Percentiles rank a stretch among this genome's conserved stretches.
phyloP scores from a whole-genome alignment of 1,140 invertebrate species.

The Andrena cerasifolii region DNA sequence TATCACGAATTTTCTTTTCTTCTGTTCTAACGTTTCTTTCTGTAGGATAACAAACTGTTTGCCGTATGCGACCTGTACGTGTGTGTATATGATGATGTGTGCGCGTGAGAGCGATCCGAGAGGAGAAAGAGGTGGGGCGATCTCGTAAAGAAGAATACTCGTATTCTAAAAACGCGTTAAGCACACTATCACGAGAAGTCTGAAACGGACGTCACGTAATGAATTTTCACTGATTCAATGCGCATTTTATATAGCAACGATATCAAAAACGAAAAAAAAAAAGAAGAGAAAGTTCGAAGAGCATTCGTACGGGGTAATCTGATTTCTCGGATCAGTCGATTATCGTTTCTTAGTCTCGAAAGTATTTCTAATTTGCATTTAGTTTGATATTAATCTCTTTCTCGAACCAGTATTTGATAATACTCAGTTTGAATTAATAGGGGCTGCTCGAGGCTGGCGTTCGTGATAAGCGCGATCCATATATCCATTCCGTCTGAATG shows the following conservation, averaged over 20 bases:
- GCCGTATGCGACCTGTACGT: conserved; percentile 10
- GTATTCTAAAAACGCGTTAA: conserved; percentile 51
- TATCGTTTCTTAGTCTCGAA: not conserved
- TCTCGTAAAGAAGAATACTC: conserved; percentile 52
- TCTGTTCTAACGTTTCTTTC: conserved; percentile 27
- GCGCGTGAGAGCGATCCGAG: not conserved
- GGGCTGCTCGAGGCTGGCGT: conserved; percentile 23
- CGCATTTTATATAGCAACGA: conserved; percentile 55
- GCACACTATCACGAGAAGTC: conserved; percentile 23
- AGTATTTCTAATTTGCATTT: conserved; percentile 26
- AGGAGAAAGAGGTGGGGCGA: conserved; percentile 24
- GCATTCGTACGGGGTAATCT: conserved; percentile 16
- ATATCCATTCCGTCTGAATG: conserved; percentile 66
- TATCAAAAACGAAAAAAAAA: conserved; percentile 57
- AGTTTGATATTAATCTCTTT: conserved; percentile 30
- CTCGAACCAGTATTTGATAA: conserved; percentile 35
- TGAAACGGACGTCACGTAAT: conserved; percentile 20
- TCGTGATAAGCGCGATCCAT: conserved; percentile 56
- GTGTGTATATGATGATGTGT: not conserved
- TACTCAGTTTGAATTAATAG: conserved; percentile 36
- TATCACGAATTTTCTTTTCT: conserved; percentile 22
- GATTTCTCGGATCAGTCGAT: not conserved
- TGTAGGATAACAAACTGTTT: conserved; percentile 32
- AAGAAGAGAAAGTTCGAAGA: conserved; percentile 1
- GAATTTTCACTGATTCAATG: conserved; percentile 42